These are phyloP conservation scores for Strix aluco DNA, from an alignment of 2,113 vertebrate genomes.

Conservation along the genomic window DNA sequence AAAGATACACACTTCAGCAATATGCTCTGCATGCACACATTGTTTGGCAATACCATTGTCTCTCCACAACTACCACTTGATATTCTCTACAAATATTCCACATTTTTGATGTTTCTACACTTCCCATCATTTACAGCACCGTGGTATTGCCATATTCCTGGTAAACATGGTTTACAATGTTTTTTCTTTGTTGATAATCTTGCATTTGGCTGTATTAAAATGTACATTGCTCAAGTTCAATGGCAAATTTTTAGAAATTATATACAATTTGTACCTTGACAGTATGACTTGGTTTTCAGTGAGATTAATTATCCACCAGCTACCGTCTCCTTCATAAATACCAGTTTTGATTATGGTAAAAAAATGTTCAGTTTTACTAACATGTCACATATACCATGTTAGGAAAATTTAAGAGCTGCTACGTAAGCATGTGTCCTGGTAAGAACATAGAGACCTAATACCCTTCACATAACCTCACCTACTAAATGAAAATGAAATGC, in stretches of 20 bases:
- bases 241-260: neutral
- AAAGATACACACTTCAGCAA: neutral
- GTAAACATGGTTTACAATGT: neutral
- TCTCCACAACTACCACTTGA: neutral
- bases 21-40: accelerated
- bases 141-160: neutral
- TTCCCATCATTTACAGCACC: neutral
- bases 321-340: neutral
- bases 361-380: neutral
- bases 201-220: neutral
- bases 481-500: neutral
- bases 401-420: neutral
- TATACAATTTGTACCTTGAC: neutral
- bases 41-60: neutral
- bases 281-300: neutral
- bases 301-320: neutral
- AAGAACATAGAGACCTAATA: neutral
- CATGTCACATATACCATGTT: accelerated
- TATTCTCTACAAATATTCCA: neutral
- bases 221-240: neutral
- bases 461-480: neutral
- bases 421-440: no score
- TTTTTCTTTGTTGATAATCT: neutral
- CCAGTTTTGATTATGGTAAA: neutral
- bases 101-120: neutral